phyloP scores from a whole-genome alignment of 2,797 vertebrate genomes.

The Syngnathus rostellatus region DNA sequence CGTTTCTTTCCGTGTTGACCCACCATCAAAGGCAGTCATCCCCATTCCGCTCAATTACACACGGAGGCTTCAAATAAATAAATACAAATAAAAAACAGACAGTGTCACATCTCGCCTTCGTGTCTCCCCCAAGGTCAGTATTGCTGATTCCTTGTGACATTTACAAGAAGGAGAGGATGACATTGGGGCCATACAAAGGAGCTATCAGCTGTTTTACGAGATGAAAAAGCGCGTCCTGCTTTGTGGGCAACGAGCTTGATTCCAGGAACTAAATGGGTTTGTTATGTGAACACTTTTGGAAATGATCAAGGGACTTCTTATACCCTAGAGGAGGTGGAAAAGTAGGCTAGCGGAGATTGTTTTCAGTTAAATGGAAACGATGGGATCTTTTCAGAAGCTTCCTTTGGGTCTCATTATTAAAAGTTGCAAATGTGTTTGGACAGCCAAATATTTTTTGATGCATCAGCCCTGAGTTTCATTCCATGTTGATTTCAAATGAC shows the following conservation, averaged over 20 bases:
- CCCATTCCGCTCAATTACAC: constrained; percentile 58
- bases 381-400: constrained; percentile 47
- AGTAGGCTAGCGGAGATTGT: constrained; percentile 36
- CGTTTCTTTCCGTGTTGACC: constrained; percentile 9
- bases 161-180: constrained; percentile 51
- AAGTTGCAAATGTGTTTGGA: constrained; percentile 41
- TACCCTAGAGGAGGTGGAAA: constrained; percentile 36
- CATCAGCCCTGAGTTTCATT: constrained; percentile 6
- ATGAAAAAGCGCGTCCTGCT: constrained; percentile 13
- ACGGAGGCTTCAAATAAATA: constrained; percentile 38
- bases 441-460: constrained; percentile 28
- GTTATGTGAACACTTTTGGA: constrained; percentile 40
- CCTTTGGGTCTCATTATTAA: constrained; percentile 50
- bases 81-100: constrained; percentile 5
- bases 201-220: constrained; percentile 25
- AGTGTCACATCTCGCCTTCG: constrained; percentile 40
- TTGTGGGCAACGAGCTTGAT: constrained; percentile 29
- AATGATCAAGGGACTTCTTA: constrained; percentile 40
- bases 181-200: constrained; percentile 27
- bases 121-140: constrained; percentile 52
- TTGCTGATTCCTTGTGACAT: constrained; percentile 50
- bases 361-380: constrained; percentile 33
- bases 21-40: constrained; percentile 54
- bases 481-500: constrained; percentile 2
- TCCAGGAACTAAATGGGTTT: constrained; percentile 47